phyloP scores from a whole-genome alignment of 2,888 invertebrate genomes.

The Nomada hirtipes region DNA sequence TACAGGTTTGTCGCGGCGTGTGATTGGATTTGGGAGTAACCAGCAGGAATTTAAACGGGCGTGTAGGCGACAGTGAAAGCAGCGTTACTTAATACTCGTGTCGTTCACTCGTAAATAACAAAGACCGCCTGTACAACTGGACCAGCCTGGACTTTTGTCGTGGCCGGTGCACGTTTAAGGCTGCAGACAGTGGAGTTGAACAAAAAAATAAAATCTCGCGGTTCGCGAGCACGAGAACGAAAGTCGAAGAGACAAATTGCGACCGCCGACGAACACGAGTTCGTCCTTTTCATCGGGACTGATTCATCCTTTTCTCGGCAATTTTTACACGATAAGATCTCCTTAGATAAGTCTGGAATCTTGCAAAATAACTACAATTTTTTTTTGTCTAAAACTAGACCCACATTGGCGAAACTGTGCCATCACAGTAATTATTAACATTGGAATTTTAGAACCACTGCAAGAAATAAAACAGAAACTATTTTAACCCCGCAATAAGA shows the following conservation, averaged over 20 bases:
- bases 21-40: slow-evolving; percentile 68
- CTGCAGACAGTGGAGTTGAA: slow-evolving; percentile 7
- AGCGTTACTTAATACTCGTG: slow-evolving; percentile 78
- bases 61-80: slow-evolving; percentile 82
- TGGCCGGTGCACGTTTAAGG: slow-evolving; percentile 47
- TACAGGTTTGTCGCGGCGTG: slow-evolving; percentile 49
- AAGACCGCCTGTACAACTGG: slow-evolving; percentile 70
- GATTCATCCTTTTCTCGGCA: slow-evolving; percentile 9
- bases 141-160: slow-evolving; percentile 66
- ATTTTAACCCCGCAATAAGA: background rate
- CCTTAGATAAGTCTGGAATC: background rate
- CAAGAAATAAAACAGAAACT: too few relatives aligned
- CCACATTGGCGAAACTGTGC: too few relatives aligned
- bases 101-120: slow-evolving; percentile 76
- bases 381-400: background rate
- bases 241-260: slow-evolving; percentile 49
- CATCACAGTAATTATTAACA: too few relatives aligned
- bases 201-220: slow-evolving; percentile 24
- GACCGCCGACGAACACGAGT: slow-evolving; percentile 31
- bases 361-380: background rate
- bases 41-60: slow-evolving; percentile 74
- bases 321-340: background rate
- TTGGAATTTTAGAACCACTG: too few relatives aligned
- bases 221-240: slow-evolving; percentile 43
- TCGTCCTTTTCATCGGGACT: background rate